phyloP scores from a whole-genome alignment of 2,888 invertebrate genomes.

The Caenorhabditis zanzibari region DNA sequence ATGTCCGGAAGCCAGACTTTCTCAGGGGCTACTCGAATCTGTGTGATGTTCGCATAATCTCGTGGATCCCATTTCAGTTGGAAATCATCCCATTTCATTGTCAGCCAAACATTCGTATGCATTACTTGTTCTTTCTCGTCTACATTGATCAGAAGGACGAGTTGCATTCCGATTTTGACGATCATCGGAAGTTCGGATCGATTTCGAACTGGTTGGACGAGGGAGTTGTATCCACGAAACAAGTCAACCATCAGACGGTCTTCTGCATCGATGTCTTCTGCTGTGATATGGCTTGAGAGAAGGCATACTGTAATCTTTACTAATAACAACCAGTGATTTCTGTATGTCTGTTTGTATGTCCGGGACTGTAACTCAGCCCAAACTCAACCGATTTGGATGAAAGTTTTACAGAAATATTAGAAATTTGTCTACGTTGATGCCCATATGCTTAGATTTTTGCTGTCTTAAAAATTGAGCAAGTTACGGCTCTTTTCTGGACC shows the following conservation, averaged over 20 bases:
- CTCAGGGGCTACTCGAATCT: conserved; percentile 84
- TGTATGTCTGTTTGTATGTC: too few relatives aligned
- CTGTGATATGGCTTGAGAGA: neutral
- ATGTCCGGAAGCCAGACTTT: conserved; percentile 84
- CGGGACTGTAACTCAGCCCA: too few relatives aligned
- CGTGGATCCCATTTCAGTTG: conserved; percentile 83
- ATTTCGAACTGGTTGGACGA: conserved; percentile 84
- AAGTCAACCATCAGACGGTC: conserved; percentile 85
- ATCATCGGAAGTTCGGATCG: conserved; percentile 80
- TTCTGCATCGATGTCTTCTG: conserved; percentile 83
- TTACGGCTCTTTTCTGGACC: too few relatives aligned
- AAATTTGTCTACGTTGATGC: too few relatives aligned
- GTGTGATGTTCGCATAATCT: conserved; percentile 82
- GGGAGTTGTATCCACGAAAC: conserved; percentile 85
- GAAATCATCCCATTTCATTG: conserved; percentile 84
- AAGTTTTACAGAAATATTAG: too few relatives aligned
- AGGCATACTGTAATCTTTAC: conserved; percentile 31
- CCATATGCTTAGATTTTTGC: too few relatives aligned
- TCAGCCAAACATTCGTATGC: conserved; percentile 85
- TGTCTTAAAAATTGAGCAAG: too few relatives aligned
- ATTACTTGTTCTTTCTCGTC: conserved; percentile 84
- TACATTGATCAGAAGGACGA: conserved; percentile 85
- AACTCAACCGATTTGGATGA: too few relatives aligned
- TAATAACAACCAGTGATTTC: neutral
- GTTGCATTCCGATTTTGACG: conserved; percentile 82